Conservation (phyloP, 2,113 vertebrate species). For the Albula glossodonta region DNA sequence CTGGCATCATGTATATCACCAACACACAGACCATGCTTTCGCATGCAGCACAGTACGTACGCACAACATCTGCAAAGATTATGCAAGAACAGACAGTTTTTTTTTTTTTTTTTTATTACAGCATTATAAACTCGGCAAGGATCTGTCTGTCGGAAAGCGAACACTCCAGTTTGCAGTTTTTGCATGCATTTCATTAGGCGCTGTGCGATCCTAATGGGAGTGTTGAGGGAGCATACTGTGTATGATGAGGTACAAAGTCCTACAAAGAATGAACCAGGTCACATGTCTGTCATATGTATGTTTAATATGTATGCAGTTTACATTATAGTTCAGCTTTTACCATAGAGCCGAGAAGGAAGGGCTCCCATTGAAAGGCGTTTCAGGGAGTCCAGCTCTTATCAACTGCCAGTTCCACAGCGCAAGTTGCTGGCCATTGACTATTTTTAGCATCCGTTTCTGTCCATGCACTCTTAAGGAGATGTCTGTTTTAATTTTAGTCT, state of each 20-base stretch:
- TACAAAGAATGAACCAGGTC: conserved; percentile 45
- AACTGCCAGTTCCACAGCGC: not conserved
- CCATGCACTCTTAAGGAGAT: not conserved
- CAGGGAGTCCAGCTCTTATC: not conserved
- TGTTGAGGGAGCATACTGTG: conserved; percentile 69
- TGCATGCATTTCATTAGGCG: conserved; percentile 66
- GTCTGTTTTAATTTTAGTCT: conserved; percentile 45
- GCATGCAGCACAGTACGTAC: not conserved
- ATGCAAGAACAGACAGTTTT: conserved; percentile 30
- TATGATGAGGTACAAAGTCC: conserved; percentile 60
- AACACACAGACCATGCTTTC: not conserved
- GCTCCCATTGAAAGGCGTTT: not conserved
- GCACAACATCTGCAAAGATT: conserved; percentile 43
- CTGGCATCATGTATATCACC: not conserved
- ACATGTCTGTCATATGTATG: conserved; percentile 37
- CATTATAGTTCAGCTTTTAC: conserved; percentile 7
- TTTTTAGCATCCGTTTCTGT: not conserved
- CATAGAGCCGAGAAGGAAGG: not conserved
- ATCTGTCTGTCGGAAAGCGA: conserved; percentile 29
- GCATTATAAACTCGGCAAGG: not conserved
- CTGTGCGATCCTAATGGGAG: conserved; percentile 68
- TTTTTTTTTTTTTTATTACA: conserved; percentile 10
- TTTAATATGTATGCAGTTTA: conserved; percentile 55
- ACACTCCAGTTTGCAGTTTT: conserved; percentile 68
- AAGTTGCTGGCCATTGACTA: not conserved